A percentile compares a stretch with the other conserved stretches of the same genome.
Conservation (phyloP, 2,113 vertebrate species). For the Halichoeres trimaculatus region DNA sequence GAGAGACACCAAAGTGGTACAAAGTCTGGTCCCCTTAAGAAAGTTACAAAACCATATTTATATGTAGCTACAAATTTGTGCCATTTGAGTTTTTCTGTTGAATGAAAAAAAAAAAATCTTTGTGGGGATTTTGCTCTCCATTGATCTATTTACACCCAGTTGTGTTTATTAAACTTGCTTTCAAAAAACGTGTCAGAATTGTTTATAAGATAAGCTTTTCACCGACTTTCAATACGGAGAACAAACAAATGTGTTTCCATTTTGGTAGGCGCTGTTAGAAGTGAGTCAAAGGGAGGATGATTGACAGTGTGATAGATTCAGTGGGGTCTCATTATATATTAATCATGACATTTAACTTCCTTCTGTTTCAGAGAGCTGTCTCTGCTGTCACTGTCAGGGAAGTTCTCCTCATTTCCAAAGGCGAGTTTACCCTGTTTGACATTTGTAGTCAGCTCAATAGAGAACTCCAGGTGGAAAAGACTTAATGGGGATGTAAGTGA, state of each 20-base stretch:
- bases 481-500: constrained; percentile 38
- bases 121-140: too few relatives aligned
- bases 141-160: neutral
- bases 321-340: constrained; percentile 39
- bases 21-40: too few relatives aligned
- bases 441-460: constrained; percentile 58
- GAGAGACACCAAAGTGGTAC: too few relatives aligned
- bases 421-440: constrained; percentile 62
- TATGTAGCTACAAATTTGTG: too few relatives aligned
- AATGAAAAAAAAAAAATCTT: too few relatives aligned
- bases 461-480: constrained; percentile 52
- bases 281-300: constrained; percentile 35
- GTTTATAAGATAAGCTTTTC: too few relatives aligned
- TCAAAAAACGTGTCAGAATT: too few relatives aligned
- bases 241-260: constrained; percentile 35
- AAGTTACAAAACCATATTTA: too few relatives aligned
- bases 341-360: constrained; percentile 65
- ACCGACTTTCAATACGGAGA: constrained; percentile 1
- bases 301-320: constrained; percentile 54
- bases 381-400: constrained; percentile 45
- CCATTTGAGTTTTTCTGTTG: too few relatives aligned
- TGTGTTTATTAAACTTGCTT: neutral
- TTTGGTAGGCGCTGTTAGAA: constrained; percentile 54
- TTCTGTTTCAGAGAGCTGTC: constrained; percentile 37
- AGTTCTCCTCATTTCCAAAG: constrained; percentile 38